These are phyloP conservation scores for Xiphophorus maculatus DNA, from an alignment of 2,113 vertebrate species.

Conservation along the genomic window DNA sequence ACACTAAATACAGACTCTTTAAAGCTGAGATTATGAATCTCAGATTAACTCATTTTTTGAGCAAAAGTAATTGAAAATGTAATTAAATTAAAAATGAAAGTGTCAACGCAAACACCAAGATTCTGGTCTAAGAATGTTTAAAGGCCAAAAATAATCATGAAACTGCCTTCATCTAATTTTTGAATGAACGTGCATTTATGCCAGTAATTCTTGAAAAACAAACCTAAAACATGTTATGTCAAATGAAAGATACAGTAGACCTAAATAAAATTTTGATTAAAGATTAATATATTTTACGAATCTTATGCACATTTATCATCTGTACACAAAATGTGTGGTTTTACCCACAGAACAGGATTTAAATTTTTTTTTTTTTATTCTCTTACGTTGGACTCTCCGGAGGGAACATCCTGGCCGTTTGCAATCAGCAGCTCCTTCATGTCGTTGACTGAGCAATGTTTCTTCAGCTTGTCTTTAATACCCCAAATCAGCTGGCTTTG, in stretches of 20 bases:
- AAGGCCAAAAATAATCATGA: not conserved
- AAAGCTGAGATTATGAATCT: no score
- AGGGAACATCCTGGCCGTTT: constrained; percentile 92
- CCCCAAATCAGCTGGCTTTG: constrained; percentile 94
- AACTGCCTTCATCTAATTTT: not conserved
- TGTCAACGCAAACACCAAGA: not conserved
- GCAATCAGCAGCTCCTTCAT: constrained; percentile 96
- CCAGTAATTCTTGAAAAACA: no score
- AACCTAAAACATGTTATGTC: no score
- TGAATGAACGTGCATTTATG: not conserved
- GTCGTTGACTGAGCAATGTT: constrained; percentile 88
- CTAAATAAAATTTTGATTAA: not conserved
- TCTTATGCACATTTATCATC: not conserved
- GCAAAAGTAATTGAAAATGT: not conserved
- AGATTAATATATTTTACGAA: not conserved
- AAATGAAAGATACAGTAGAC: no score
- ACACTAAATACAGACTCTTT: no score
- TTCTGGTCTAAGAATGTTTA: not conserved
- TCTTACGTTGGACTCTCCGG: constrained; percentile 93
- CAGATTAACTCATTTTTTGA: not conserved
- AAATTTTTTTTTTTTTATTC: no score
- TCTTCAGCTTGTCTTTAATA: constrained; percentile 95
- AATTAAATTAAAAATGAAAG: not conserved
- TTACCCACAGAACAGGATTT: not conserved
- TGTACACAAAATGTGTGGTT: no score